Conservation (phyloP, 2,797 vertebrate genomes). For the Masticophis lateralis region DNA sequence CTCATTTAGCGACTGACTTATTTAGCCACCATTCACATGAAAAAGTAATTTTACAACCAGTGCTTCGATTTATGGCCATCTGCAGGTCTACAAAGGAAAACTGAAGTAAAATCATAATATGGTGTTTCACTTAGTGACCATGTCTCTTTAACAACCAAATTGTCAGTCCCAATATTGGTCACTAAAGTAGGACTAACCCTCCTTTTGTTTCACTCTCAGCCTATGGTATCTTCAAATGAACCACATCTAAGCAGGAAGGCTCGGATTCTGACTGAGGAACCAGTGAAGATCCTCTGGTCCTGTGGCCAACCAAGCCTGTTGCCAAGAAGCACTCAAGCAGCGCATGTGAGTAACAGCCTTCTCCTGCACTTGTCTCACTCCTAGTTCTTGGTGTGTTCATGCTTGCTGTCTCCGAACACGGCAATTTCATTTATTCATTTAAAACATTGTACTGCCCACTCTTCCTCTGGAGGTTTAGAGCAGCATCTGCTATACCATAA, state of each 20-base stretch:
- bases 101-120: background rate
- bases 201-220: background rate
- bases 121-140: background rate
- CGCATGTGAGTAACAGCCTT: background rate
- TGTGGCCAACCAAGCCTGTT: background rate
- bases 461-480: background rate
- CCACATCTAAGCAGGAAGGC: background rate
- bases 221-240: background rate
- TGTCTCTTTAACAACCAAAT: background rate
- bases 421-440: background rate
- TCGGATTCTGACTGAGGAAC: background rate
- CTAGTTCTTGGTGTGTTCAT: background rate
- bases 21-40: background rate
- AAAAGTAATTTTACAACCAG: background rate
- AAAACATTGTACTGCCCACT: background rate
- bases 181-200: background rate
- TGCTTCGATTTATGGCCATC: background rate
- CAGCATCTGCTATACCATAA: background rate
- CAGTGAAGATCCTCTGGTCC: background rate
- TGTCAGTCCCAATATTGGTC: background rate
- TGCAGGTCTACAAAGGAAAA: background rate
- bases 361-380: background rate
- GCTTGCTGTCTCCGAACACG: background rate
- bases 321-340: background rate
- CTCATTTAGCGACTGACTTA: too few species aligned